Evolutionary conservation across 2,888 invertebrate genomes (phyloP).

Genomic region (Lacanobia oleracea): DNA sequence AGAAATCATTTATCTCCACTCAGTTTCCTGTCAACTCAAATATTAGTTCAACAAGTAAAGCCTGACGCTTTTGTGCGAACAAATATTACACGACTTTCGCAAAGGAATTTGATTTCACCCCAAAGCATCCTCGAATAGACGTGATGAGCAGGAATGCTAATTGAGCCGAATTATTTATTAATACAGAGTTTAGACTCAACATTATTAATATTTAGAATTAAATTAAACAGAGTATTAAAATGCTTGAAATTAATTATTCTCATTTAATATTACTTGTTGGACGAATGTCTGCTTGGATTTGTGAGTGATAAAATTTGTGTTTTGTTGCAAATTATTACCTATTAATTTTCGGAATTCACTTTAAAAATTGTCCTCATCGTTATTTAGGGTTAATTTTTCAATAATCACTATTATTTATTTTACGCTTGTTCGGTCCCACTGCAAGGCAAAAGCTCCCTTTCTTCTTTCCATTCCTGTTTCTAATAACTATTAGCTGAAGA

Average conservation of each 20-base stretch:
- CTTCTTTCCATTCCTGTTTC: too few species aligned
- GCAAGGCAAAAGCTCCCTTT: too few species aligned
- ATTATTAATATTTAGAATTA: constrained; percentile 45
- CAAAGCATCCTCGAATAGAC: constrained; percentile 20
- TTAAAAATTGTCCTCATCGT: neutral
- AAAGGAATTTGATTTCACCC: constrained; percentile 46
- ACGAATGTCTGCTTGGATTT: constrained; percentile 3
- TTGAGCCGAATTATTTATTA: constrained; percentile 50
- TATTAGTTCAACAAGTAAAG: neutral
- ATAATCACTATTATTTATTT: neutral
- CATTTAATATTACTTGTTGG: constrained; percentile 15
- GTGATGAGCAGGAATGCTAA: constrained; percentile 59
- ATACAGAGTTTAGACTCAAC: constrained; percentile 22
- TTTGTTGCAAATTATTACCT: constrained; percentile 10
- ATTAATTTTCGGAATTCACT: neutral
- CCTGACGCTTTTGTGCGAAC: neutral
- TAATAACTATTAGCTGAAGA: too few species aligned
- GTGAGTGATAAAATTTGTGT: constrained; percentile 3
- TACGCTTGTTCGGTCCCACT: too few species aligned
- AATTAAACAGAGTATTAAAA: constrained; percentile 42
- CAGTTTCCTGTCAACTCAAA: neutral
- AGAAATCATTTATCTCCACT: neutral
- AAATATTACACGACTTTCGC: constrained; percentile 19
- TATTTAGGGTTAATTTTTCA: neutral
- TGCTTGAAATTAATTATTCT: constrained; percentile 39